Evolutionary conservation across 2,113 vertebrate species (phyloP).

Genomic region (Platysternon megacephalum): DNA sequence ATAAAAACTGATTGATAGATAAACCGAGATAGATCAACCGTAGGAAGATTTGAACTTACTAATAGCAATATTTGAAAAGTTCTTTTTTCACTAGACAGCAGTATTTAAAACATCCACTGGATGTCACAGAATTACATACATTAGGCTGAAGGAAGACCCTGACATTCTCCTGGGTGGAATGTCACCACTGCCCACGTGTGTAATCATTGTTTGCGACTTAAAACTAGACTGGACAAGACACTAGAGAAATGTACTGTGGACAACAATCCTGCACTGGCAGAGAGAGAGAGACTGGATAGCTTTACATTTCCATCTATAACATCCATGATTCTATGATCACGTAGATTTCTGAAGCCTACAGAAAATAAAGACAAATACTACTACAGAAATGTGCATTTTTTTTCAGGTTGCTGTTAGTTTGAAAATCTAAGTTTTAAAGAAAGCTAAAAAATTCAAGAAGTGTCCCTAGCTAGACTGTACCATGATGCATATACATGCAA

Average conservation of each 20-base stretch:
- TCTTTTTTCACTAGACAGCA: neutral
- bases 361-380: neutral
- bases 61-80: neutral
- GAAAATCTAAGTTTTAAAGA: neutral
- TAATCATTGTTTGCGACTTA: neutral
- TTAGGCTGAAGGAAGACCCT: neutral
- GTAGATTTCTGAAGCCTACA: neutral
- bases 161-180: neutral
- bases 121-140: fast-evolving
- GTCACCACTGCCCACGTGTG: neutral
- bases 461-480: neutral
- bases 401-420: neutral
- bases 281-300: neutral
- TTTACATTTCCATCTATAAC: neutral
- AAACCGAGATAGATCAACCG: neutral
- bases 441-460: neutral
- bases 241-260: neutral
- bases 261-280: neutral
- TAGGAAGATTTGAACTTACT: neutral
- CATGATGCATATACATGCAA: too few relatives aligned
- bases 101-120: neutral
- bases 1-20: neutral
- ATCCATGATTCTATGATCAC: too few relatives aligned
- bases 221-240: neutral
- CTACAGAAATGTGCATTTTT: neutral